Evolutionary conservation across 2,888 invertebrate genomes (phyloP), one percentile per base, ranked within the genome.

Genomic region (Machimus rusticus): DNA sequence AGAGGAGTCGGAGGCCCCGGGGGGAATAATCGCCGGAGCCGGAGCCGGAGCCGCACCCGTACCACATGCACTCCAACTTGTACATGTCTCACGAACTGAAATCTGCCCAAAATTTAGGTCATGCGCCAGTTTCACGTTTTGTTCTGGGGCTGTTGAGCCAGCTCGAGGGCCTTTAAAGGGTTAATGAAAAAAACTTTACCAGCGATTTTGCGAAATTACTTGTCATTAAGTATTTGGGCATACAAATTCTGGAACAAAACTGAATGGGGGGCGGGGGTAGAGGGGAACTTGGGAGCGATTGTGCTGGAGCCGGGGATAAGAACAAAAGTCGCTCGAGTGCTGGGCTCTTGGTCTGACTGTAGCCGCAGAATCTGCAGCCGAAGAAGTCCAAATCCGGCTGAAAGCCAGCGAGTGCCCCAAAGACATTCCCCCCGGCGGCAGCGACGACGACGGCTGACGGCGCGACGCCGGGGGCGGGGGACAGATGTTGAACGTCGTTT

Each of bases 221-320:
- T 51, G 46, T 79, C 79, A 79, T 79, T 39, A 79, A 79, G 51
- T 79, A 79, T 79, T 79, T 79, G 28, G 79, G 28, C 37, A 79
- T 43, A 79, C 31, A 39, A 79, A 43, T 43, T 14, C 37, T 37
- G 66, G 9, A 66, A 66, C 66, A 66, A 66, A 66, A 28, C 23
- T 19, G 66, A 66, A 66, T 19, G 16, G 19, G 55, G 55, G 0
- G 14, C 0, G 23, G 23, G 57, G 12, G 5, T 8, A 4, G 19
- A 5, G 16, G 6, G 23, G 23, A 28, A 66, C n/a, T 74, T 9
- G 23, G 31, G 9, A 34, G n/a, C 34, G 14, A 28, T 76, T 34
- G 76, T 76, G 14, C 76, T 14, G 4, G 43, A 78, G 78, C 23
- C 4, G 39, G 39, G 39, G 39, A 78, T 23, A 78, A 23, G 66